Evolutionary conservation across 2,113 vertebrate species (phyloP), one percentile per base, ranked within the genome.

Genomic region (Sinocyclocheilus anophthalmus): DNA sequence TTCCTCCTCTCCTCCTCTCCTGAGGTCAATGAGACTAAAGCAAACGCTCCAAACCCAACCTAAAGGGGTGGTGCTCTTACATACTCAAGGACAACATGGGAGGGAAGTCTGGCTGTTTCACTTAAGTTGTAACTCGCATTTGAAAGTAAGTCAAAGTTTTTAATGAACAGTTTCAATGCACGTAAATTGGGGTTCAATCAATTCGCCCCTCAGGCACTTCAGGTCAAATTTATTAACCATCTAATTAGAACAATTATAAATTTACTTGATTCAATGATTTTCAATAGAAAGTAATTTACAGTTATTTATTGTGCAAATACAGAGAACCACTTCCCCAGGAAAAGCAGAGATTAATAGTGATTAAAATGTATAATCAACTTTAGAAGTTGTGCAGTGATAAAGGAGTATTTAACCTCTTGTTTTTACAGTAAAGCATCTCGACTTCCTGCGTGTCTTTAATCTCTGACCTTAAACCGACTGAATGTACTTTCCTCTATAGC

Each of bases 401-500:
- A 78, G 84, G 33, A 26, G 7, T 72, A 63, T 0, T 26, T 87
- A 81, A 81, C 88, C 67, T 83, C 53, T 92, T 88, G 88, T 88
- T 65, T 89, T 79, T 42, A 70, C 89, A 90, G 88, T 24, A 67
- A 12, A 76, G 9, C 45, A 45, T 39, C 39, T 18, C 45, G 45
- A 45, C 6, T 39, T 55, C 3, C n/a, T 81, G 13, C 22, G 61
- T 88, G 22, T 82, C 70, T 90, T 5, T 90, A 84, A 82, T 86
- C 72, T 80, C 18, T 73, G 39, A 42, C 50, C 18, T 53, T 83
- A 85, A 80, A 88, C 78, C 30, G 73, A 61, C 84, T 88, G 89
- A 92, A 94, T 48, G 42, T 92, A 26, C 87, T 92, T 93, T 93
- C 89, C 90, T 93, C 91, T 92, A 22, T 59, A 95, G 93, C 93